Evolutionary conservation across 2,113 vertebrate species (phyloP).

Genomic region (Rhinolophus ferrumequinum): DNA sequence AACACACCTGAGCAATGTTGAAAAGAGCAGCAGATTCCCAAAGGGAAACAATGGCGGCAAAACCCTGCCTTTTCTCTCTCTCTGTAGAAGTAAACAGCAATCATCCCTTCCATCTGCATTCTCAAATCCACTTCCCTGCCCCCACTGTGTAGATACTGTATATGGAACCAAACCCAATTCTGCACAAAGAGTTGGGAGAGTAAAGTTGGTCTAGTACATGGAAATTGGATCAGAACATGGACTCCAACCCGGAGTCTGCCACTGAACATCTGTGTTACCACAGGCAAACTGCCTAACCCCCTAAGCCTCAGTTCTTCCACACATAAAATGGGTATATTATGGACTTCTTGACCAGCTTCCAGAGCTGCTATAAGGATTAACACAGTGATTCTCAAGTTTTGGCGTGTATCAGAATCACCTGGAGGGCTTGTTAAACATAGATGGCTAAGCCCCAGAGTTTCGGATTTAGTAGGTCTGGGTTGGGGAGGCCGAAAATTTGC

Average conservation of each 20-base stretch:
- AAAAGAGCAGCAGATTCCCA: neutral
- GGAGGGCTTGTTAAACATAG: neutral
- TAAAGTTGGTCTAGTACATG: neutral
- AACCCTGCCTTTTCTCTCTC: neutral
- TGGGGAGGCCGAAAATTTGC: neutral
- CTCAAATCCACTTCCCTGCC: neutral
- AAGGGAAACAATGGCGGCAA: neutral
- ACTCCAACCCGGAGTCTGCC: neutral
- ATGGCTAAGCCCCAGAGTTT: neutral
- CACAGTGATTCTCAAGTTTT: neutral
- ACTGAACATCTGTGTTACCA: neutral
- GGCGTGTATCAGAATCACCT: neutral
- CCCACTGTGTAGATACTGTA: neutral
- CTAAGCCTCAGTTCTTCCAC: neutral
- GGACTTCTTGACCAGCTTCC: neutral
- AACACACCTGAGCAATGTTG: neutral
- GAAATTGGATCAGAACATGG: neutral
- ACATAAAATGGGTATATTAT: neutral
- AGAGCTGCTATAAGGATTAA: neutral
- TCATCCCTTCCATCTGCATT: neutral
- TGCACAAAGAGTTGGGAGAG: neutral
- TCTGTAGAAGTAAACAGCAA: neutral
- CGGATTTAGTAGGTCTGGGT: neutral
- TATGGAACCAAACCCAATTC: neutral
- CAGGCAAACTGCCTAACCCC: neutral